phyloP scores from a whole-genome alignment of 2,888 invertebrate genomes.

The Temnothorax ravouxi region DNA sequence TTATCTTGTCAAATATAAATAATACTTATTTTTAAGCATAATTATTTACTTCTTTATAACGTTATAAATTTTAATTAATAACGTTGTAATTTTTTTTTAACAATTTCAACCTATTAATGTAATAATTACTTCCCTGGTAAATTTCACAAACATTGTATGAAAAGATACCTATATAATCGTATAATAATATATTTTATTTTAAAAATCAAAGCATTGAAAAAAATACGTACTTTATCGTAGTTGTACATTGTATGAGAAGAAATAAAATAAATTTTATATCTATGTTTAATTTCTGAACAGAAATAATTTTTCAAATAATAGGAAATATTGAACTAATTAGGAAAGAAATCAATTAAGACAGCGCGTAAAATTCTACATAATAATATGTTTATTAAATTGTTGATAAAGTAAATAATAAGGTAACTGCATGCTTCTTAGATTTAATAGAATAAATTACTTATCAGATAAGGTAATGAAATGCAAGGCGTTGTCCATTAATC shows the following conservation, averaged over 20 bases:
- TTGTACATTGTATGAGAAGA: background rate
- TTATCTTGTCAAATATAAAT: constrained; percentile 19
- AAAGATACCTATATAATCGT: background rate
- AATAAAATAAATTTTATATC: constrained; percentile 27
- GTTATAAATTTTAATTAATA: too few species aligned
- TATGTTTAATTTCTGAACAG: background rate
- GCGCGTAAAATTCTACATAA: background rate
- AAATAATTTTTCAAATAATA: background rate
- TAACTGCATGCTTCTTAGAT: background rate
- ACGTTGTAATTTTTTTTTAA: background rate
- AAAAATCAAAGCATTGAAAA: background rate
- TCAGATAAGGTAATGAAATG: constrained; percentile 36
- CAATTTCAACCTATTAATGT: background rate
- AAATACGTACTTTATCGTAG: background rate
- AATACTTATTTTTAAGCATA: constrained; percentile 22
- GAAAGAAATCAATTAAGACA: background rate
- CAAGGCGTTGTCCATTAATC: constrained; percentile 65
- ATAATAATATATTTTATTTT: background rate
- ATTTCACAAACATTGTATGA: background rate
- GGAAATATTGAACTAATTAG: background rate
- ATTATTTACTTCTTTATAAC: background rate
- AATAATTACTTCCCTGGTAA: background rate
- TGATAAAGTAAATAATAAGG: background rate
- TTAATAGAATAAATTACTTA: background rate
- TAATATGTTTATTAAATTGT: background rate